Evolutionary conservation across 2,888 invertebrate genomes (phyloP).

Genomic region (Trachelus iudaicus): DNA sequence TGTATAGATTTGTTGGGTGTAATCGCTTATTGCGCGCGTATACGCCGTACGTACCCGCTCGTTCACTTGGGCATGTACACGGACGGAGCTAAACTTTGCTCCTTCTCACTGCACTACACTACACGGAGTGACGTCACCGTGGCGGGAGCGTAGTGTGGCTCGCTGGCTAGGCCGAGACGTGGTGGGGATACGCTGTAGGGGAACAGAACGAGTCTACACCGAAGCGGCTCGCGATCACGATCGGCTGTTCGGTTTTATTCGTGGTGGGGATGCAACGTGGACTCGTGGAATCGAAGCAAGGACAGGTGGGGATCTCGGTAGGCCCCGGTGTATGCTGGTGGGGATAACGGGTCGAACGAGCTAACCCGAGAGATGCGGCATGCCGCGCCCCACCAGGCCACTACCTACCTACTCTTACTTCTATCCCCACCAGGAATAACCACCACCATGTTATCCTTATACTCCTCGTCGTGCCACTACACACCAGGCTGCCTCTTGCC

Average conservation of each 20-base stretch:
- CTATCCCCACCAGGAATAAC: conserved; percentile 10
- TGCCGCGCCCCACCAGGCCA: conserved; percentile 10
- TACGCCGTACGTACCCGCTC: conserved; percentile 21
- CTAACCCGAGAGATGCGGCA: conserved; percentile 56
- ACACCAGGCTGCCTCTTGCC: not conserved
- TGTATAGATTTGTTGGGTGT: conserved; percentile 3
- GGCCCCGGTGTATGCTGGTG: conserved; percentile 31
- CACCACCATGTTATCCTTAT: conserved; percentile 14
- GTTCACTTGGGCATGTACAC: conserved; percentile 53
- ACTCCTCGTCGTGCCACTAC: not conserved
- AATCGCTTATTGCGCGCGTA: conserved; percentile 10
- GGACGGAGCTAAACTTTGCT: conserved; percentile 59
- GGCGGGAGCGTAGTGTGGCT: conserved; percentile 64
- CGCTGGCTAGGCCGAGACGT: conserved; percentile 50
- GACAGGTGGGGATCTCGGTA: conserved; percentile 18
- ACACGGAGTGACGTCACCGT: conserved; percentile 67
- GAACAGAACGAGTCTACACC: conserved; percentile 60
- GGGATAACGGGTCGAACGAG: conserved; percentile 66
- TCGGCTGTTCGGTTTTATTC: conserved; percentile 13
- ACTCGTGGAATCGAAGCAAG: conserved; percentile 51
- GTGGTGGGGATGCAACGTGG: conserved; percentile 30
- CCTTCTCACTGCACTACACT: conserved; percentile 67
- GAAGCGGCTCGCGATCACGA: conserved; percentile 24
- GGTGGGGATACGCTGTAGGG: conserved; percentile 50
- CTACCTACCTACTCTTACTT: conserved; percentile 22